Evolutionary conservation across 2,113 vertebrate genomes (phyloP), one percentile per base, ranked within the genome.

Genomic region (Xiphorhynchus elegans): DNA sequence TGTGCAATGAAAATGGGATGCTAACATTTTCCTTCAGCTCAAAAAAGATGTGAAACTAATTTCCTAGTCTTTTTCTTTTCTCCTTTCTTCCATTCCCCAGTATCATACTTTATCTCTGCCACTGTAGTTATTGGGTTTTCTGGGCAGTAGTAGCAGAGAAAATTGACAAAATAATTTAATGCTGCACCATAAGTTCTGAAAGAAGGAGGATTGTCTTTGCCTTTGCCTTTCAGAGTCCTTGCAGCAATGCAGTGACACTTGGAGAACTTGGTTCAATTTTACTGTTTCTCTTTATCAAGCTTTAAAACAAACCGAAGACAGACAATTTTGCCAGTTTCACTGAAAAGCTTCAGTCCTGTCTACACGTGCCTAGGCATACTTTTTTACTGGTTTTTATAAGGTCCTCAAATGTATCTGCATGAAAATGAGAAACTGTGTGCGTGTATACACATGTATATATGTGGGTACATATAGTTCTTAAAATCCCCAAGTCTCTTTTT

Each of bases 91-190:
- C 33, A 24, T 87, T 95, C 14, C 25, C 47, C 44, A 63, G 80
- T 81, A 75, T 81, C 52, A 29, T 77, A 72, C 89, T 95, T 92
- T 31, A 64, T 96, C 80, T 95, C 89, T 97, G 93, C 93, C 95
- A 81, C 80, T 89, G 24, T 80, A 60, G 79, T 95, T 97, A 95
- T 78, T 96, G 87, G 80, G 83, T 92, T 97, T 94, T 89, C 89
- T 89, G 66, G 49, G 77, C 64, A 84, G 66, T 49, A 75, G 79
- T 47, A 87, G 76, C 56, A 53, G 44, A 93, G 91, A 91, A 95
- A 95, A 97, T 89, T 84, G 91, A 95, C 84, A 94, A 87, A 93
- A 91, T 93, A 91, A 92, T 96, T 92, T 91, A 91, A 83, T 62
- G 66, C 59, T 85, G 56, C 72, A 39, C 78, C 67, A 21, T 79